phyloP scores from a whole-genome alignment of 2,797 vertebrate species.

The Dendrocincla fuliginosa region DNA sequence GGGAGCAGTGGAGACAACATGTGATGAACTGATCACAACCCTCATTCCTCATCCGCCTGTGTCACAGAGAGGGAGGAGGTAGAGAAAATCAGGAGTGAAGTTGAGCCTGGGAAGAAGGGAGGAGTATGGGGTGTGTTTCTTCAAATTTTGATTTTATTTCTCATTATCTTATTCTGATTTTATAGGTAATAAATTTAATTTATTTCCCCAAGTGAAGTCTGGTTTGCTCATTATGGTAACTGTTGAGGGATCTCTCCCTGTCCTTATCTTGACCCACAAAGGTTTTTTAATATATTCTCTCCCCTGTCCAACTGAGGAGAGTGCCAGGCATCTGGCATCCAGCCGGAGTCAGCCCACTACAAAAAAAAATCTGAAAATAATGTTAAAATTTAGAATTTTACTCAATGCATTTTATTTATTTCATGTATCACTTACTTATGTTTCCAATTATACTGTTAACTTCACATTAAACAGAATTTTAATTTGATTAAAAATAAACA shows the following conservation, averaged over 20 bases:
- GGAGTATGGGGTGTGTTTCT: background rate
- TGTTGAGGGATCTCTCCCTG: background rate
- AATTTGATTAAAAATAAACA: background rate
- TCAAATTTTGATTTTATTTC: background rate
- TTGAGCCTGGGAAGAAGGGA: background rate
- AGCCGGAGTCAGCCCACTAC: too few species aligned
- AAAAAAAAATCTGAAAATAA: background rate
- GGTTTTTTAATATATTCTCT: background rate
- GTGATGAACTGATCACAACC: rapidly evolving
- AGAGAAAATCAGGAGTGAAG: background rate
- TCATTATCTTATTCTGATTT: background rate
- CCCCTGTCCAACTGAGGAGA: background rate
- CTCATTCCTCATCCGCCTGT: background rate
- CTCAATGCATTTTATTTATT: background rate
- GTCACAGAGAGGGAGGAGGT: background rate
- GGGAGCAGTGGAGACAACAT: background rate
- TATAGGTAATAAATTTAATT: background rate
- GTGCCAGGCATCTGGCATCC: background rate
- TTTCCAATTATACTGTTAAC: background rate
- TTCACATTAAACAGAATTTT: background rate
- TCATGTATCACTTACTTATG: background rate
- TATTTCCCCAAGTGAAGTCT: background rate
- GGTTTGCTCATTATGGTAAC: background rate
- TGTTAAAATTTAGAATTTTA: background rate
- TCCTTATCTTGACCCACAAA: background rate